phyloP scores from a whole-genome alignment of 1,140 invertebrate genomes.

The Vanessa tameamea region DNA sequence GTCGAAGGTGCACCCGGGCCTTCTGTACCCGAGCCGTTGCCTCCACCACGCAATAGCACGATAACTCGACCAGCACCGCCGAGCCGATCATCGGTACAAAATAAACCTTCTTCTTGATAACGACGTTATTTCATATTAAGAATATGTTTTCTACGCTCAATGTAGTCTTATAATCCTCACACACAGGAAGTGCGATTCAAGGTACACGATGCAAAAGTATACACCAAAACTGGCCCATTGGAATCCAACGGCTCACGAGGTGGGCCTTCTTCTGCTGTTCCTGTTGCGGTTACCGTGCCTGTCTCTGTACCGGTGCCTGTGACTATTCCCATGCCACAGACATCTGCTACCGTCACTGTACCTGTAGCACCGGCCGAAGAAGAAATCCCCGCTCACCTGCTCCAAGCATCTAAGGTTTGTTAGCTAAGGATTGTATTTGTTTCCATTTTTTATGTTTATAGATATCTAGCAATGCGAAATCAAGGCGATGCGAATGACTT shows the following conservation, averaged over 20 bases:
- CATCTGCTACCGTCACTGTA: slow-evolving; percentile 1
- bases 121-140: not conserved
- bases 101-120: not conserved
- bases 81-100: slow-evolving; percentile 63
- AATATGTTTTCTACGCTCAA: slow-evolving; percentile 35
- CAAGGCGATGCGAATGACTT: slow-evolving; percentile 22
- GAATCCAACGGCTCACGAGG: slow-evolving; percentile 91
- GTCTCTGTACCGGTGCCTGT: slow-evolving; percentile 6
- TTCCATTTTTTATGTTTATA: slow-evolving; percentile 8
- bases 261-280: slow-evolving; percentile 31
- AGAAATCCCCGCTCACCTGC: slow-evolving; percentile 86
- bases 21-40: slow-evolving; percentile 87
- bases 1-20: slow-evolving; percentile 86
- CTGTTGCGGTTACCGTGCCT: slow-evolving; percentile 2
- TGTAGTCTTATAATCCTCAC: slow-evolving; percentile 56
- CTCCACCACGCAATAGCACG: slow-evolving; percentile 83
- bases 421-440: slow-evolving; percentile 1
- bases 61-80: slow-evolving; percentile 66
- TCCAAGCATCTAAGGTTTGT: slow-evolving; percentile 87
- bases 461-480: slow-evolving; percentile 25
- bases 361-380: slow-evolving; percentile 79
- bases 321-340: slow-evolving; percentile 56
- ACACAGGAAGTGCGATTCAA: slow-evolving; percentile 95
- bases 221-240: slow-evolving; percentile 92
- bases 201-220: slow-evolving; percentile 94